Base-by-base conservation (phyloP, 2,797 vertebrate species). In the Platyrinchus mystaceus region DNA sequence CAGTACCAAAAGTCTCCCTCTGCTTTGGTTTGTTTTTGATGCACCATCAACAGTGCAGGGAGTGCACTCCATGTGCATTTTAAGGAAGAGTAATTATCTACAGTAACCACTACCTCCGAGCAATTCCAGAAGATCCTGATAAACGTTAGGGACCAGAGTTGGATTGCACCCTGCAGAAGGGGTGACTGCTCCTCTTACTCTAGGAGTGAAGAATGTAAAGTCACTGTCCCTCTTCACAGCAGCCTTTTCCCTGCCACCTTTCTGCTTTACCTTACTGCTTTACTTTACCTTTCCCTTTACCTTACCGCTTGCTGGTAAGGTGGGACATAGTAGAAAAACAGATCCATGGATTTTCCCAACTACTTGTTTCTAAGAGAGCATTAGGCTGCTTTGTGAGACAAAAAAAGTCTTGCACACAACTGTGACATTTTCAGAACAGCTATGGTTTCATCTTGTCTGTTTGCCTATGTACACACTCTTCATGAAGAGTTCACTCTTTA, bases 401-500 rank as follows among this genome's bases (percentile, higher is more conserved):
- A 73, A 66, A 75, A 26, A 81, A 73, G 14, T 59, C 58, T 77
- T 89, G 53, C 79, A 75, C 46, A 27, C 19, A 2, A 36, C 21
- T 86, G 70, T 75, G 69, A 52, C 50, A 15, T 92, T 93, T 86
- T 82, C 68, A 70, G 77, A 89, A 50, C 67, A 88, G 63, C 77
- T 93, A 15, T 68, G 74, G 43, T 95, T 95, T 93, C 67, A 44
- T 92, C 73, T 94, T 84, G 63, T 84, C 77, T 90, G 59, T 92
- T 93, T 95, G 81, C 70, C 85, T 74, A 13, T 84, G 67, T 87
- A 32, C 44, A 1, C 94, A 70, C 76, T 70, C 83, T 86, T 84
- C 89, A 79, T 28, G 24, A 94, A 68, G 91, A 88, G 77, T 90
- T 92, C 91, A 93, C 77, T 76, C 82, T 87, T 85, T 88, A 81